phyloP scores from a whole-genome alignment of 2,888 invertebrate genomes.

The Plebejus anna region DNA sequence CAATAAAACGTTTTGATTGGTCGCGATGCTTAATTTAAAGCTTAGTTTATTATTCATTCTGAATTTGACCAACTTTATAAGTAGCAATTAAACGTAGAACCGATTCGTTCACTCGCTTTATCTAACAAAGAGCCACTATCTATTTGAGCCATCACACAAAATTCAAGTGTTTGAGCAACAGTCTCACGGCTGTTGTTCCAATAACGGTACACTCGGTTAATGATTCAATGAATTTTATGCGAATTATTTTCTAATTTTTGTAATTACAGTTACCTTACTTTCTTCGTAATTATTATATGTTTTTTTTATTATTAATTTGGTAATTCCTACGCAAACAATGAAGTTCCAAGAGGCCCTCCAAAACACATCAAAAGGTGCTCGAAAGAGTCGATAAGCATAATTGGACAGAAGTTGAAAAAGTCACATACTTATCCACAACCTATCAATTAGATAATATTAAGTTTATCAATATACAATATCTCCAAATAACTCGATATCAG shows the following conservation, averaged over 20 bases:
- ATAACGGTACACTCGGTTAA: constrained; percentile 44
- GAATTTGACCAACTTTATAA: constrained; percentile 41
- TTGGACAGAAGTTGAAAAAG: not conserved
- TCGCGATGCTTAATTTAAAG: constrained; percentile 32
- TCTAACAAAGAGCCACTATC: constrained; percentile 49
- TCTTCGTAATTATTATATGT: constrained; percentile 19
- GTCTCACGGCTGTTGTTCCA: constrained; percentile 43
- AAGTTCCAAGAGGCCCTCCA: not conserved
- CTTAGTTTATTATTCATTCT: constrained; percentile 38
- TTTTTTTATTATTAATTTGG: constrained; percentile 9
- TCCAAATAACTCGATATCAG: not conserved
- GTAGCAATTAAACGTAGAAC: constrained; percentile 46
- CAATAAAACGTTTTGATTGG: constrained; percentile 28
- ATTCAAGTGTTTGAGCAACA: constrained; percentile 44
- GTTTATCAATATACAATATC: constrained; percentile 12
- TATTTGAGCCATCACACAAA: constrained; percentile 49
- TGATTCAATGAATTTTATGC: constrained; percentile 44
- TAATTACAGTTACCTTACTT: constrained; percentile 30
- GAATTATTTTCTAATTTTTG: constrained; percentile 37
- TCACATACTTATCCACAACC: not conserved
- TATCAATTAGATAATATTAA: not conserved
- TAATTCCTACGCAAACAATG: not conserved
- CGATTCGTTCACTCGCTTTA: constrained; percentile 43
- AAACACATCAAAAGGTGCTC: not conserved
- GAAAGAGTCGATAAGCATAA: not conserved